phyloP scores from a whole-genome alignment of 2,797 vertebrate genomes.

The Enteromius radiatus region DNA sequence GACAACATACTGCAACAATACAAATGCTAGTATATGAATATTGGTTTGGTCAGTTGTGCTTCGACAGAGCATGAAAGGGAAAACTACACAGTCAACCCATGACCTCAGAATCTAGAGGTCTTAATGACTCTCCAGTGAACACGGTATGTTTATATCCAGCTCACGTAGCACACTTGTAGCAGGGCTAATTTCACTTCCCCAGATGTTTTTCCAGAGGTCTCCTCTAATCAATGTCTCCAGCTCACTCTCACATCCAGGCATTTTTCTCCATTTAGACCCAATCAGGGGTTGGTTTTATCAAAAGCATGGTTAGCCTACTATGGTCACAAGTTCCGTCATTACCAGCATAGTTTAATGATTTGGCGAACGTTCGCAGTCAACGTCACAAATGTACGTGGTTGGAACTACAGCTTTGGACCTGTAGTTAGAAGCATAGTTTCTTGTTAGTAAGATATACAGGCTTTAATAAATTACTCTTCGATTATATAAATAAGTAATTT shows the following conservation, averaged over 20 bases:
- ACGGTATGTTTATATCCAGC: slow-evolving; percentile 50
- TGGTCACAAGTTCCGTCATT: too few relatives aligned
- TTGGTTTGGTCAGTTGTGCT: not conserved
- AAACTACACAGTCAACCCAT: slow-evolving; percentile 31
- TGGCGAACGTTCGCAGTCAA: too few relatives aligned
- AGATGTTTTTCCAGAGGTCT: slow-evolving; percentile 54
- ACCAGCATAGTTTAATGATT: too few relatives aligned
- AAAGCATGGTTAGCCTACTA: too few relatives aligned
- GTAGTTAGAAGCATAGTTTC: too few relatives aligned
- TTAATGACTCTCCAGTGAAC: slow-evolving; percentile 54
- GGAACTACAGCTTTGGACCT: too few relatives aligned
- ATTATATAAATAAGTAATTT: not conserved
- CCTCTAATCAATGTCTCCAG: slow-evolving; percentile 46
- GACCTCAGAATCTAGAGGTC: slow-evolving; percentile 19
- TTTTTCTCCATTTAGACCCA: slow-evolving; percentile 9
- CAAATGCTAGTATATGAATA: not conserved
- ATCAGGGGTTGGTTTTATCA: not conserved
- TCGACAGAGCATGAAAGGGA: slow-evolving; percentile 36
- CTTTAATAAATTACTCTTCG: too few relatives aligned
- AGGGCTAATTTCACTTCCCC: slow-evolving; percentile 42
- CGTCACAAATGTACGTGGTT: too few relatives aligned
- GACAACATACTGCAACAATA: not conserved
- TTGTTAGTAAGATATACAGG: too few relatives aligned
- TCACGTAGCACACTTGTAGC: slow-evolving; percentile 55
- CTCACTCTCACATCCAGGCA: slow-evolving; percentile 25